phyloP scores from a whole-genome alignment of 2,113 vertebrate genomes.

The Nibea albiflora region DNA sequence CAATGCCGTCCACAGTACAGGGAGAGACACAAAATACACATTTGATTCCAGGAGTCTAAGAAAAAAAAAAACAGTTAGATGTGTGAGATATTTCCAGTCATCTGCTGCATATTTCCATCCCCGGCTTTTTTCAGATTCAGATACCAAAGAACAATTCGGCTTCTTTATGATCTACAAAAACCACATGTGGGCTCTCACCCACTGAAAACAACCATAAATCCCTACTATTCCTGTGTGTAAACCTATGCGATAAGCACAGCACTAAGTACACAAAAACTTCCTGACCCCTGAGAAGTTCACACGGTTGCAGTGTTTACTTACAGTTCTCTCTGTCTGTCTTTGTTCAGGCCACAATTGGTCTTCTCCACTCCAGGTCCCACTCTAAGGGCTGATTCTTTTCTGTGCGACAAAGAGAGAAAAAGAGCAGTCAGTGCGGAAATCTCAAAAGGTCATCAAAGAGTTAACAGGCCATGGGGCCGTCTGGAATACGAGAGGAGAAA shows the following conservation, averaged over 20 bases:
- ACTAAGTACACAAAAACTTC: background rate
- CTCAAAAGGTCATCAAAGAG: slow-evolving; percentile 54
- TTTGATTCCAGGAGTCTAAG: background rate
- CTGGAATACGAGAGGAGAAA: slow-evolving; percentile 50
- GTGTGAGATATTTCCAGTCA: background rate
- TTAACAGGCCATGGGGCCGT: slow-evolving; percentile 42
- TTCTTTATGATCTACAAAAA: slow-evolving; percentile 5
- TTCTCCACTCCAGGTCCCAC: slow-evolving; percentile 54
- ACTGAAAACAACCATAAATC: slow-evolving; percentile 11
- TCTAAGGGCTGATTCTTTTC: slow-evolving; percentile 54
- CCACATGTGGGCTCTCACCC: background rate
- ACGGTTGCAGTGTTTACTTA: slow-evolving; percentile 67
- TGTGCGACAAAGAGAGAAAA: slow-evolving; percentile 56
- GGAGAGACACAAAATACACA: background rate
- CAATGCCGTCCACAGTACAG: background rate
- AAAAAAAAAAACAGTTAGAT: background rate
- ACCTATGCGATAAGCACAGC: background rate
- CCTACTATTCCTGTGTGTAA: slow-evolving; percentile 8
- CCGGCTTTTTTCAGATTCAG: background rate
- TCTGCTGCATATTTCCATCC: slow-evolving; percentile 8
- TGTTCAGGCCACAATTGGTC: slow-evolving; percentile 64
- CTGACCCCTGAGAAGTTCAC: slow-evolving; percentile 7
- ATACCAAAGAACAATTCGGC: background rate
- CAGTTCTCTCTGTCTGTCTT: slow-evolving; percentile 71
- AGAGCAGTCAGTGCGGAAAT: slow-evolving; percentile 45